These are phyloP conservation scores for Drosophila oshimai DNA, from an alignment of 1,140 invertebrate genomes.

Conservation along the genomic window DNA sequence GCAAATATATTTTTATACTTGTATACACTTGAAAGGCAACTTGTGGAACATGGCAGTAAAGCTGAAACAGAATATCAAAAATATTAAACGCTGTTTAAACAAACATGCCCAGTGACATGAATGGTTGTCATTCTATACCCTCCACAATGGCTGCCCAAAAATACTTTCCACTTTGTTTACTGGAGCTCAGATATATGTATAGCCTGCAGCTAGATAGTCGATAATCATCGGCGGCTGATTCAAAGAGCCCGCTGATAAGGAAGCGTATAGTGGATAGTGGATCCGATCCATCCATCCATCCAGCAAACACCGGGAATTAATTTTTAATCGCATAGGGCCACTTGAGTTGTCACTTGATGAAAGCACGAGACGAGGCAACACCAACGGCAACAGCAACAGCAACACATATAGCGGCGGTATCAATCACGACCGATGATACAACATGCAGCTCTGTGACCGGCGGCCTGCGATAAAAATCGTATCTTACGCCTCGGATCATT, in stretches of 20 bases:
- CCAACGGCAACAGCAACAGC: not conserved
- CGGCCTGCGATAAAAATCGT: conserved; percentile 64
- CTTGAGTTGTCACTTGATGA: conserved; percentile 70
- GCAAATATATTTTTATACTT: conserved; percentile 3
- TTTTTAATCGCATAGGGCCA: conserved; percentile 77
- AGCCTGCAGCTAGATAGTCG: conserved; percentile 10
- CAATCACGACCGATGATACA: conserved; percentile 36
- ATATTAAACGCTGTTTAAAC: conserved; percentile 39
- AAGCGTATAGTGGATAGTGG: conserved; percentile 1
- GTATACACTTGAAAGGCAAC: conserved; percentile 21
- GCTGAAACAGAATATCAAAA: conserved; percentile 17
- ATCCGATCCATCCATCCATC: conserved; percentile 23
- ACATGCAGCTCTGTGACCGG: conserved; percentile 25
- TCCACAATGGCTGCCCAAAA: not conserved
- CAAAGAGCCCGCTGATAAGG: conserved; percentile 64
- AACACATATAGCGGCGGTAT: conserved; percentile 30
- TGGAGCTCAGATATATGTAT: conserved; percentile 10
- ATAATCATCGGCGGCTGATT: conserved; percentile 72
- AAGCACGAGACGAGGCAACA: conserved; percentile 9
- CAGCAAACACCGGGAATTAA: conserved; percentile 70
- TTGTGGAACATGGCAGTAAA: conserved; percentile 45
- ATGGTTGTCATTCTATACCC: not conserved
- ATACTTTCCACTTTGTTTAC: not conserved
- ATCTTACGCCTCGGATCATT: conserved; percentile 72
- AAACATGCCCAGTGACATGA: not conserved